Evolutionary conservation across 2,888 invertebrate species (phyloP).

Genomic region (Nephrotoma flavescens): DNA sequence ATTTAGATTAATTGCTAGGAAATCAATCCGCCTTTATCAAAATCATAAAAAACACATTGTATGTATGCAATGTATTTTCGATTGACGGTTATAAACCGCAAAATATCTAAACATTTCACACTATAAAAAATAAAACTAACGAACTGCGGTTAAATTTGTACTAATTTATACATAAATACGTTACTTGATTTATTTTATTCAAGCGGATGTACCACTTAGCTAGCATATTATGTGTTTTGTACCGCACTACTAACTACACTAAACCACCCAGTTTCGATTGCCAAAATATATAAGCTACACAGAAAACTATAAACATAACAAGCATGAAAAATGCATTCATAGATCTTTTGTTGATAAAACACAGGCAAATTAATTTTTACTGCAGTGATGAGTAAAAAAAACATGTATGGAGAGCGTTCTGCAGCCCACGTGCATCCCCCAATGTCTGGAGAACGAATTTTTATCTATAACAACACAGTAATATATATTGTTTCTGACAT

Average conservation of each 20-base stretch:
- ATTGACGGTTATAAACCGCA: not conserved
- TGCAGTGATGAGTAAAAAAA: not conserved
- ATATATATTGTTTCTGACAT: not conserved
- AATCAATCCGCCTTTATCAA: not conserved
- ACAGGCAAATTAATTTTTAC: not conserved
- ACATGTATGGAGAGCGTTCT: not conserved
- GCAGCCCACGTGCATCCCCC: not conserved
- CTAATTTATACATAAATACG: not conserved
- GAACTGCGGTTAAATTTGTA: not conserved
- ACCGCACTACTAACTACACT: no score
- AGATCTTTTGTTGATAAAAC: not conserved
- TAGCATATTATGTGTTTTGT: not conserved
- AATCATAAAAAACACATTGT: not conserved
- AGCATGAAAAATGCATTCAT: not conserved
- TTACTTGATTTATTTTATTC: not conserved
- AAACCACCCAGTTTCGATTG: not conserved
- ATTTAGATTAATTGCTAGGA: not conserved
- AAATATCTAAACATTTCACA: not conserved
- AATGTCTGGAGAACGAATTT: not conserved
- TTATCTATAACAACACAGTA: not conserved
- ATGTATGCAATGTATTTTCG: not conserved
- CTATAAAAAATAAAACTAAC: not conserved
- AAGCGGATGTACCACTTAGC: not conserved
- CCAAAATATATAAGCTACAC: not conserved
- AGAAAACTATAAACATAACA: not conserved